Evolutionary conservation across 2,888 invertebrate species (phyloP).

Genomic region (Caenorhabditis sulstoni): DNA sequence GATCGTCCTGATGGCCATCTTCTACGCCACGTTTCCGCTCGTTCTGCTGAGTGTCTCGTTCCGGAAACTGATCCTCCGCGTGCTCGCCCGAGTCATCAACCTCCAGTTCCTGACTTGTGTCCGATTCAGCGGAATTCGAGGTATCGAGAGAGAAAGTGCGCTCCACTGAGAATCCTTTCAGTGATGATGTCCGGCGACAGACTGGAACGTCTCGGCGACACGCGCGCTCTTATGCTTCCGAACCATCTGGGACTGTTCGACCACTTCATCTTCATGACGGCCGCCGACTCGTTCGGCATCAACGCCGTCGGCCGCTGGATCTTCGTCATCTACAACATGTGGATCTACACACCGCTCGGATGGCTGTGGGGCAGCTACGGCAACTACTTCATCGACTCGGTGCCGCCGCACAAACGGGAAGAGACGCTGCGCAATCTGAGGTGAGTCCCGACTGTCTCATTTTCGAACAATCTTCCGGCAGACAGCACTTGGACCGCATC

Average conservation of each 20-base stretch:
- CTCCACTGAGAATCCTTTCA: neutral
- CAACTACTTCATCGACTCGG: constrained; percentile 73
- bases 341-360: constrained; percentile 72
- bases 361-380: constrained; percentile 71
- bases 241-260: constrained; percentile 73
- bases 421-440: constrained; percentile 89
- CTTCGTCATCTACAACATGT: constrained; percentile 74
- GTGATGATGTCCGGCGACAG: constrained; percentile 45
- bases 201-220: constrained; percentile 52
- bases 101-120: constrained; percentile 48
- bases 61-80: constrained; percentile 25
- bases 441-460: no score
- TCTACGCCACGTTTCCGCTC: constrained; percentile 23
- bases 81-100: constrained; percentile 28
- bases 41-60: constrained; percentile 12
- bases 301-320: constrained; percentile 61
- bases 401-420: constrained; percentile 45
- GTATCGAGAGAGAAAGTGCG: constrained; percentile 2
- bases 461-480: no score
- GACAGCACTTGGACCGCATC: constrained; percentile 41
- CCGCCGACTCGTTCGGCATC: constrained; percentile 38
- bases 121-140: constrained; percentile 33
- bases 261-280: constrained; percentile 73
- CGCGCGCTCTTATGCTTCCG: constrained; percentile 64
- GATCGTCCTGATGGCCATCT: constrained; percentile 20